A percentile compares a stretch with the other conserved stretches of the same genome.
phyloP scores from a whole-genome alignment of 1,140 invertebrate genomes.

The Ladona fulva region DNA sequence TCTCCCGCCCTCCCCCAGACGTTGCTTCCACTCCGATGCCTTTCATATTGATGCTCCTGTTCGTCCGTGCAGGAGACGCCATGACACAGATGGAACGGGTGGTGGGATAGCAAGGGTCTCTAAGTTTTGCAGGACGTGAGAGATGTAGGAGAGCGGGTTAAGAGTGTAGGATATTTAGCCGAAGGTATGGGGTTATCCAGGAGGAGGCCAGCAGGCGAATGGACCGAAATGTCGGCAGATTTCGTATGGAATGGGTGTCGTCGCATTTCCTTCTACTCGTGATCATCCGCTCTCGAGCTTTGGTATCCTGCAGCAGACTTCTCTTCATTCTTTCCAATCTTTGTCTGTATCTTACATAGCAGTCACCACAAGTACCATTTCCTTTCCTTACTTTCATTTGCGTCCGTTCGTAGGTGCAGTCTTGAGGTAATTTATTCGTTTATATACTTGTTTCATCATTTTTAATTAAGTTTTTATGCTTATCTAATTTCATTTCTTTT shows the following conservation, averaged over 20 bases:
- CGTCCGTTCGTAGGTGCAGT: too few relatives aligned
- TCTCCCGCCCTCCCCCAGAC: neutral
- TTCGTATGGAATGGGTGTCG: neutral
- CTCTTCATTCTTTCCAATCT: neutral
- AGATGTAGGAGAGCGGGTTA: neutral
- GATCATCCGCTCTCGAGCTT: neutral
- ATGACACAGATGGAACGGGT: neutral
- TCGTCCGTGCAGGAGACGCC: neutral
- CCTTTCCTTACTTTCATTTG: too few relatives aligned
- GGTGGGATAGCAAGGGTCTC: neutral
- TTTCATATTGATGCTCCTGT: constrained; percentile 1
- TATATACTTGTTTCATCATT: too few relatives aligned
- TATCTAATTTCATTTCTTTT: too few relatives aligned
- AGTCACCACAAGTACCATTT: too few relatives aligned
- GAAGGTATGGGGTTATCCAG: neutral
- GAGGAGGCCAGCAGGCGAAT: neutral
- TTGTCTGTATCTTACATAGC: neutral
- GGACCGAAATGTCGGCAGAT: neutral
- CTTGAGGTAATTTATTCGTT: too few relatives aligned
- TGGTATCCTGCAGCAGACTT: neutral
- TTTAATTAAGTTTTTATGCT: too few relatives aligned
- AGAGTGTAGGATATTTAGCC: neutral
- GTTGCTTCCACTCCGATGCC: neutral
- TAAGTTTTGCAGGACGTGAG: neutral
- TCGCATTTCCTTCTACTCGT: neutral